Percentiles rank a stretch among this genome's conserved stretches.
These are phyloP conservation scores for Micromesistius poutassou DNA, from an alignment of 2,797 vertebrate genomes.

Conservation along the genomic window DNA sequence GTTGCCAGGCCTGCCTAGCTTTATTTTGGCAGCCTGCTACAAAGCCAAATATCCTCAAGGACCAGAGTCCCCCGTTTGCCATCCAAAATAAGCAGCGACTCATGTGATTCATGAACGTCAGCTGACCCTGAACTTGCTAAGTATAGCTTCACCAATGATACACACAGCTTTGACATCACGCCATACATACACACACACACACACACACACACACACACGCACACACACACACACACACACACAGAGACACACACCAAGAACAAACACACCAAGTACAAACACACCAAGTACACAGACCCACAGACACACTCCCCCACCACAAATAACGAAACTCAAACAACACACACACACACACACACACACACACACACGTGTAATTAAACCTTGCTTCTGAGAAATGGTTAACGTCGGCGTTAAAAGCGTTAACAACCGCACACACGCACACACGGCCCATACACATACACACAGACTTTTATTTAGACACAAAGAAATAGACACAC, in stretches of 20 bases:
- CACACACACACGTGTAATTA: background rate
- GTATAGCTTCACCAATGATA: conserved; percentile 53
- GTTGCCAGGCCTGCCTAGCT: conserved; percentile 37
- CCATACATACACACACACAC: conserved; percentile 9
- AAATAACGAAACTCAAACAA: background rate
- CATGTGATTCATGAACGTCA: conserved; percentile 58
- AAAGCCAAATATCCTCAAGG: conserved; percentile 72
- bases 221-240: conserved; percentile 1
- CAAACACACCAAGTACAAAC: conserved; percentile 18
- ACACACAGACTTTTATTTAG: background rate
- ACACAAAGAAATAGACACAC: conserved; percentile 7
- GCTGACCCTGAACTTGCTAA: conserved; percentile 65
- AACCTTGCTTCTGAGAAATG: background rate
- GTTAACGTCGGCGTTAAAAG: background rate
- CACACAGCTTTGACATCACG: conserved; percentile 24
- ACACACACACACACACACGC: conserved; percentile 15
- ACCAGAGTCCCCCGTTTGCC: conserved; percentile 56
- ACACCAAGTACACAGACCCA: background rate
- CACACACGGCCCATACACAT: background rate
- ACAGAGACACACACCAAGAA: background rate
- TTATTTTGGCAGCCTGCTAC: conserved; percentile 66
- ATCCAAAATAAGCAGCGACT: conserved; percentile 65
- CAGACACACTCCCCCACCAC: background rate
- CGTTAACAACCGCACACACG: background rate
- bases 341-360: conserved; percentile 4